Evolutionary conservation across 2,888 invertebrate species (phyloP).

Genomic region (Cheilosia pagana): DNA sequence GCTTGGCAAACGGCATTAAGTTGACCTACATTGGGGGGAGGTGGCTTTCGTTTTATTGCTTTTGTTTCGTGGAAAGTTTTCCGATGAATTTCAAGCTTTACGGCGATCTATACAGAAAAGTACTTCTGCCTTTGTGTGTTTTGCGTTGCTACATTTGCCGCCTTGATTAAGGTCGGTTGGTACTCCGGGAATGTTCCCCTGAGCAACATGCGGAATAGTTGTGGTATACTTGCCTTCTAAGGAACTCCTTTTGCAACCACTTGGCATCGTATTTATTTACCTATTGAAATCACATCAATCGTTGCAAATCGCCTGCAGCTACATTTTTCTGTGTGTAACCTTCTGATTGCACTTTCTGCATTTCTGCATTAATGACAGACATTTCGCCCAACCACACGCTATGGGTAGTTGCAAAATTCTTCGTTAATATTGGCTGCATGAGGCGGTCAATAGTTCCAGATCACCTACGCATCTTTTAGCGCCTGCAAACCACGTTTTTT

Average conservation of each 20-base stretch:
- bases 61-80: conserved; percentile 51
- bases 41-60: conserved; percentile 37
- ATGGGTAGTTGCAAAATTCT: conserved; percentile 22
- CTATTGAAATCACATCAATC: background rate
- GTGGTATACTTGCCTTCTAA: too few relatives aligned
- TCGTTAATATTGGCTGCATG: conserved; percentile 7
- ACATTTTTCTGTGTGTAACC: background rate
- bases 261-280: too few relatives aligned
- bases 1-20: conserved; percentile 25
- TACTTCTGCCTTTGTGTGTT: background rate
- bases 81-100: conserved; percentile 23
- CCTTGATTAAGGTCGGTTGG: conserved; percentile 1
- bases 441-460: conserved; percentile 51
- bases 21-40: conserved; percentile 46
- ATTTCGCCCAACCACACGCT: background rate
- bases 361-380: conserved; percentile 14
- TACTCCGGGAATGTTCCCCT: background rate
- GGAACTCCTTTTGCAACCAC: too few relatives aligned
- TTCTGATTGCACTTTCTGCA: background rate
- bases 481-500: conserved; percentile 34
- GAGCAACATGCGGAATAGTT: too few relatives aligned
- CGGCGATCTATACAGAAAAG: background rate
- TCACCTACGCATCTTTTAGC: conserved; percentile 63
- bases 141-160: conserved; percentile 11
- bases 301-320: background rate